Base-by-base conservation (phyloP, 2,888 invertebrate species). In the Anorthoa munda region DNA sequence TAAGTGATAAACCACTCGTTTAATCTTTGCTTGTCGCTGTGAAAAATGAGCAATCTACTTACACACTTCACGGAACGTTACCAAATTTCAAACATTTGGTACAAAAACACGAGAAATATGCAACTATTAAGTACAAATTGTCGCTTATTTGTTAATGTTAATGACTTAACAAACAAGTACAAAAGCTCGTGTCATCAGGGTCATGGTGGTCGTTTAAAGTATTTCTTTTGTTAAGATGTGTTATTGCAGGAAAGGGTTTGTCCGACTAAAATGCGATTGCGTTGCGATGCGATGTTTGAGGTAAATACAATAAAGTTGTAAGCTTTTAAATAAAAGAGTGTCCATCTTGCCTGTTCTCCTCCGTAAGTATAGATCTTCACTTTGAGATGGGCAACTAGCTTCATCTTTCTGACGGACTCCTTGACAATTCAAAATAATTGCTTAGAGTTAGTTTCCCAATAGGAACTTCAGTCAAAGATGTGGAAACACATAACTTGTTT, bases 141-240 rank as follows among this genome's bases (percentile, higher is more conserved):
- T 66, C 66, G 31, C 23, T 21, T 81, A 75, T 79, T 71, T 68
- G 61, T 61, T 68, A 53, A 69, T 72, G 48, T 31, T 72, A 83
- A 83, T 61, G 67, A 26, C 60, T 70, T 75, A 23, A 65, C 65
- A 71, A 68, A 75, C 17, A 67, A 13, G 48, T 77, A 66, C 58
- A 68, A 79, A 66, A 53, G 55, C 39, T 56, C n/a, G 21, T 55
- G 58, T 61, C 75, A 75, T 71, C 79, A 67, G 79, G 74, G 70
- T 71, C 75, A 79, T 13, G 56, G 55, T 23, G 61, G 60, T 50
- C 53, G 26, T 23, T 51, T 66, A 61, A n/a, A 61, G 15, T 58
- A 50, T 64, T 59, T 48, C 65, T 31, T 66, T 72, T 77, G 63
- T 75, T 66, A 51, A 5, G 45, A 69, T 63, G 63, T 2, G 53